Percentiles rank a stretch among this genome's conserved stretches.
phyloP scores from a whole-genome alignment of 2,888 invertebrate genomes.

The Acanthosepion esculentum region DNA sequence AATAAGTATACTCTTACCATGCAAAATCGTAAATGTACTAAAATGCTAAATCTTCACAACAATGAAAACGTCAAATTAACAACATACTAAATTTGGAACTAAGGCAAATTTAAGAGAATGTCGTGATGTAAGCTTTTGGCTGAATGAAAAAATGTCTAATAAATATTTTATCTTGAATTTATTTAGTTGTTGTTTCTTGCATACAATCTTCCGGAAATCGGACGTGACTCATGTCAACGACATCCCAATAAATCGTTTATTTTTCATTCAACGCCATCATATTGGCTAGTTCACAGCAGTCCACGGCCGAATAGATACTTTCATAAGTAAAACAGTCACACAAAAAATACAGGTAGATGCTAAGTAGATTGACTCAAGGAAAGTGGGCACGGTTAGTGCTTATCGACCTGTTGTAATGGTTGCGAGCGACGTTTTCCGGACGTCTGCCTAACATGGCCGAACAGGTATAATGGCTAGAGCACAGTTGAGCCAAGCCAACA shows the following conservation, averaged over 20 bases:
- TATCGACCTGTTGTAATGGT: background rate
- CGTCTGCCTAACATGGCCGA: background rate
- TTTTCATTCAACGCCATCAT: background rate
- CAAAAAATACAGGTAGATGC: background rate
- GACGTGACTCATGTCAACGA: background rate
- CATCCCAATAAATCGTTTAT: background rate
- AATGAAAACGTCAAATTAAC: too few relatives aligned
- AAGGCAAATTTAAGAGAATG: background rate
- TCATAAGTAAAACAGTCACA: background rate
- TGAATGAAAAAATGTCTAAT: background rate
- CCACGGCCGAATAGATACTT: background rate
- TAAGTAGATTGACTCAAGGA: constrained; percentile 8
- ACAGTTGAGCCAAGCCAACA: background rate
- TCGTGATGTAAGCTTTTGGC: background rate
- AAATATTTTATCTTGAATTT: background rate
- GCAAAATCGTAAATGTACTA: too few relatives aligned
- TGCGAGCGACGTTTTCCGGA: background rate
- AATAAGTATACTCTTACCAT: too few relatives aligned
- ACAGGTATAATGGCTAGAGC: background rate
- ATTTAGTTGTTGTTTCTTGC: background rate
- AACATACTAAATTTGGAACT: too few relatives aligned
- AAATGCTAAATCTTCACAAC: too few relatives aligned
- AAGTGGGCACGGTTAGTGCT: constrained; percentile 1
- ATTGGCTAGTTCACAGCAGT: background rate
- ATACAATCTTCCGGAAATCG: background rate